Evolutionary conservation across 2,113 vertebrate genomes (phyloP), one percentile per base, ranked within the genome.

Genomic region (Hemibagrus wyckioides): DNA sequence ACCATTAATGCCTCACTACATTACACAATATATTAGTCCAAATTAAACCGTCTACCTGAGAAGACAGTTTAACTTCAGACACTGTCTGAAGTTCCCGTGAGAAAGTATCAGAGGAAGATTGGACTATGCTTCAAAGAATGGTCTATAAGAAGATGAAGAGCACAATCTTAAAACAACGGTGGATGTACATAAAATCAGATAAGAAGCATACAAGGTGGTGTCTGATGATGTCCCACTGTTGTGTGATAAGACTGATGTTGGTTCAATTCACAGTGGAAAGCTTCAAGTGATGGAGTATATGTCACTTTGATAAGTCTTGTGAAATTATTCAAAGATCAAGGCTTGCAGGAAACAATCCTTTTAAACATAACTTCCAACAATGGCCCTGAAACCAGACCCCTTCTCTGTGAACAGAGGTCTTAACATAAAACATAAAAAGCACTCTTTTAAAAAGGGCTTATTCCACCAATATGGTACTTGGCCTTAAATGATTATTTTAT

Each of bases 51-150:
- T 59, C 36, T 41, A 39, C 39, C 17, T 44, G 21, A 13, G 71
- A 10, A 75, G 23, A 44, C 44, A 50, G 14, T 50, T 7, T 73
- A 73, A 73, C 21, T 41, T 44, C 69, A 13, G 19, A 73, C 21
- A 25, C 36, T 21, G 8, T 81, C 52, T 86, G 17, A 86, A 57
- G 84, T 90, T 91, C 90, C 90, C 91, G 87, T 91, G 90, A 92
- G 91, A 90, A 91, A 90, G 81, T 81, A 30, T 17, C 4, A 14
- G 2, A 41, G 50, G 14, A n/a, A 56, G 33, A 52, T 23, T 30
- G 65, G 33, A 33, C 54, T 84, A 19, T 65, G 69, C 69, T 86
- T 86, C 50, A 50, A 19, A 82, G 56, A 77, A 67, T 17, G 7
- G 25, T 52, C 44, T 59, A 82, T 19, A 50, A 25, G 41, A n/a